Percentiles rank a stretch among this genome's conserved stretches.
Evolutionary conservation across 2,888 invertebrate species (phyloP).

Genomic region (Drosophila anomelani): DNA sequence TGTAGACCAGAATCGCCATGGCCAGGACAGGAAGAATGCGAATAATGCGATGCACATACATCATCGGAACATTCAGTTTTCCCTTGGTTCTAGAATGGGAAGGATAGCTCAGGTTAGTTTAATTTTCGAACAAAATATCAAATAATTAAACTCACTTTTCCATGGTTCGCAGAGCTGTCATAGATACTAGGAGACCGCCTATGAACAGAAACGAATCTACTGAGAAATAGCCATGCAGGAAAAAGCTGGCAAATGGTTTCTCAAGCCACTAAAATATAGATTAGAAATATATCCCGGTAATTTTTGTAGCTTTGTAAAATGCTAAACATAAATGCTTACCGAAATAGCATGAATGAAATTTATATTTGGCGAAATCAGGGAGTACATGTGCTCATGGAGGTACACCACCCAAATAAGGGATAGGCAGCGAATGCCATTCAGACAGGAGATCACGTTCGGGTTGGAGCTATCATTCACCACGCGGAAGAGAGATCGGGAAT

Average conservation of each 20-base stretch:
- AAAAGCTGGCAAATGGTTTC: slow-evolving; percentile 64
- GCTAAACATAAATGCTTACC: slow-evolving; percentile 27
- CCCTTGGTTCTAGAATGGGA: slow-evolving; percentile 69
- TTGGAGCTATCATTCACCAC: slow-evolving; percentile 36
- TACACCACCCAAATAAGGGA: slow-evolving; percentile 84
- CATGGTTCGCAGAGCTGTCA: slow-evolving; percentile 69
- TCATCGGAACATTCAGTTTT: slow-evolving; percentile 76
- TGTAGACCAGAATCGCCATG: slow-evolving; percentile 85
- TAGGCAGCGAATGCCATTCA: slow-evolving; percentile 84
- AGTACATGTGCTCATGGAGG: slow-evolving; percentile 74
- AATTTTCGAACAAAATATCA: slow-evolving; percentile 59
- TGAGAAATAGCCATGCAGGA: slow-evolving; percentile 84
- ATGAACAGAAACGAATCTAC: slow-evolving; percentile 88
- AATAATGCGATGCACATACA: slow-evolving; percentile 84
- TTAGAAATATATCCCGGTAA: not conserved
- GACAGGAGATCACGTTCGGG: slow-evolving; percentile 70
- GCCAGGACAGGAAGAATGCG: slow-evolving; percentile 86
- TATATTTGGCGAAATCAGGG: slow-evolving; percentile 58
- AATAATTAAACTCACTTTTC: slow-evolving; percentile 60
- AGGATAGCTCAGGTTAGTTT: slow-evolving; percentile 51
- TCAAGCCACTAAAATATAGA: slow-evolving; percentile 67
- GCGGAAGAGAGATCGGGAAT: slow-evolving; percentile 58
- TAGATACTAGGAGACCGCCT: slow-evolving; percentile 86
- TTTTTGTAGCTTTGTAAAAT: not conserved
- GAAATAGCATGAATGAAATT: slow-evolving; percentile 58